Base-by-base conservation (phyloP, 2,888 invertebrate species). In the Hanleya hanleyi region DNA sequence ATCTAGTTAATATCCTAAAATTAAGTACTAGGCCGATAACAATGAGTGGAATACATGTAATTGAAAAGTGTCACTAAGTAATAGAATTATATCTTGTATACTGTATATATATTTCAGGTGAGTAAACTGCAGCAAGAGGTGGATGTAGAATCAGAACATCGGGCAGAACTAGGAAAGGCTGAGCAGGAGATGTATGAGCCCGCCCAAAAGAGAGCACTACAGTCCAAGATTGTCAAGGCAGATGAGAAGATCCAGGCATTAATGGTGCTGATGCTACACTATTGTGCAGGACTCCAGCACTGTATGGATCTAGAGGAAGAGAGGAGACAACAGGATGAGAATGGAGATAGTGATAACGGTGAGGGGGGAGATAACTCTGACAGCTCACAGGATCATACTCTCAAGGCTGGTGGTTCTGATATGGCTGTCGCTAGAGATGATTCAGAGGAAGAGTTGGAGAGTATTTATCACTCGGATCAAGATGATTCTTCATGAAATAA, bases 261-360 rank as follows among this genome's bases (percentile, higher is more conserved):
- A 77, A 96, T 97, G 67, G 95, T 98, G 69, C 93, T 98, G 79
- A 95, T 98, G 95, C 92, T 98, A 80, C 97, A 98, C 91, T 96
- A 97, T 91, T 98, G 97, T 91, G 95, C 97, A 3, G 98, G 97
- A 2, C 93, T 98, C 74, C 97, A 98, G 88, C 94, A 95, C 82
- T 94, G 95, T 88, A 93, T 94, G 91, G 94, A 89, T 91, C 92
- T 82, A 50, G 79, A 90, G 75, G 91, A 91, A 73, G 91, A 79
- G 49, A 77, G 78, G 36, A 64, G 77, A 26, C 75, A 76, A 41
- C 77, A 73, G 35, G 49, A 33, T 61, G 70, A 57, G 22, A 41
- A 41, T 9, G 18, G 9, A 18, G 18, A 9, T 41, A 18, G 18
- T 41, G 41, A 41, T 18, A 9, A 41, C 9, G 41, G 18, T 9